Conservation (phyloP, 2,888 invertebrate species). For the Napeogenes inachia region DNA sequence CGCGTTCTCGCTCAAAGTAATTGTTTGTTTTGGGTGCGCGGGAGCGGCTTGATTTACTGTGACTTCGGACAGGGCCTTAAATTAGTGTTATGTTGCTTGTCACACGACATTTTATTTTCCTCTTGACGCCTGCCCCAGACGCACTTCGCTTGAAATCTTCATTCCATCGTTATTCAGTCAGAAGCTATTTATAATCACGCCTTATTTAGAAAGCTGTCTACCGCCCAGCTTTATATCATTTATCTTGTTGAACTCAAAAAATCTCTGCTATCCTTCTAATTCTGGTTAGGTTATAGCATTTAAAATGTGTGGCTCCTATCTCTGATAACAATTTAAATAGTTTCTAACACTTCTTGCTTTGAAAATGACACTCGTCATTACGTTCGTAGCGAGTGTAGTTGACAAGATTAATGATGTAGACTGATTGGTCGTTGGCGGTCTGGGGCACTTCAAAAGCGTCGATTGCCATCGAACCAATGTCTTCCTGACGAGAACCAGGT, state of each 20-base stretch:
- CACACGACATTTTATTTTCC: constrained; percentile 66
- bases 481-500: constrained; percentile 59
- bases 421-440: constrained; percentile 47
- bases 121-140: constrained; percentile 47
- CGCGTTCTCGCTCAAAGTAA: constrained; percentile 59
- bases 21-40: constrained; percentile 62
- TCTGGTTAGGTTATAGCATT: constrained; percentile 6
- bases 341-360: constrained; percentile 25
- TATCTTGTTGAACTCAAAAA: constrained; percentile 18
- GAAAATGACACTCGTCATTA: constrained; percentile 41
- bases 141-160: constrained; percentile 59
- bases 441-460: constrained; percentile 59
- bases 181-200: constrained; percentile 64
- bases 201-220: constrained; percentile 58
- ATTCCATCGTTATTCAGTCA: constrained; percentile 53
- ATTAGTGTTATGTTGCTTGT: constrained; percentile 70
- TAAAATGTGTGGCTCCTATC: constrained; percentile 5
- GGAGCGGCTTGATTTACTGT: constrained; percentile 70
- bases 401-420: constrained; percentile 62
- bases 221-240: constrained; percentile 32
- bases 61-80: constrained; percentile 59
- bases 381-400: constrained; percentile 48
- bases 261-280: constrained; percentile 1
- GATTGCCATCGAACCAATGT: constrained; percentile 53
- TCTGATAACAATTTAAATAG: constrained; percentile 13